These are phyloP conservation scores for Grus americana DNA, from an alignment of 2,113 vertebrate genomes.

Conservation along the genomic window DNA sequence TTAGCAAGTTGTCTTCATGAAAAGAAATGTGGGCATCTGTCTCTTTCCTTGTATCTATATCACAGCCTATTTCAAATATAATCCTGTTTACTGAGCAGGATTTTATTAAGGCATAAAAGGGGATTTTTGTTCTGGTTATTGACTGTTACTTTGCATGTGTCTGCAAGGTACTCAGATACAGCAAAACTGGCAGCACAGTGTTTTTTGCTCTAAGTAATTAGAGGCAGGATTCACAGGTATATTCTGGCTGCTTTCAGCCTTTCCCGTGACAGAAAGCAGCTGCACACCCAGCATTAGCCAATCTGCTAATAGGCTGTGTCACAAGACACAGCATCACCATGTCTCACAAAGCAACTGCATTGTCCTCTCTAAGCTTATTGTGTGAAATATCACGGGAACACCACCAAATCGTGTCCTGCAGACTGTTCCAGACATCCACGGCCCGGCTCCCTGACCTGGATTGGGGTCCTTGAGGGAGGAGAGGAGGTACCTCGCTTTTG, in stretches of 20 bases:
- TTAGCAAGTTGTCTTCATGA: background rate
- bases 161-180: background rate
- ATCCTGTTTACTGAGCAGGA: background rate
- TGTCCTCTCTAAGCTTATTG: slow-evolving; percentile 66
- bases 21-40: background rate
- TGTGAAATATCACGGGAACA: slow-evolving; percentile 51
- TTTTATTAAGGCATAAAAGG: background rate
- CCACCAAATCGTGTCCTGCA: slow-evolving; percentile 46
- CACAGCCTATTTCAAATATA: background rate
- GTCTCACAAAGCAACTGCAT: slow-evolving; percentile 65
- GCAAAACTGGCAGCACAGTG: background rate
- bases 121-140: background rate
- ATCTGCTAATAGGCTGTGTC: slow-evolving; percentile 69
- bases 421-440: background rate
- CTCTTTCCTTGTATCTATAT: background rate
- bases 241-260: slow-evolving; percentile 65
- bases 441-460: slow-evolving; percentile 1
- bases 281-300: slow-evolving; percentile 64
- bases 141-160: background rate
- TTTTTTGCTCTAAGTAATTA: slow-evolving; percentile 51
- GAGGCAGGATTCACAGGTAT: slow-evolving; percentile 63
- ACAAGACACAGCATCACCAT: slow-evolving; percentile 67
- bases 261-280: slow-evolving; percentile 69
- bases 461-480: slow-evolving; percentile 23
- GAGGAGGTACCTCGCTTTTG: background rate